Evolutionary conservation across 1,140 invertebrate genomes (phyloP).

Genomic region (Dreissena polymorpha): DNA sequence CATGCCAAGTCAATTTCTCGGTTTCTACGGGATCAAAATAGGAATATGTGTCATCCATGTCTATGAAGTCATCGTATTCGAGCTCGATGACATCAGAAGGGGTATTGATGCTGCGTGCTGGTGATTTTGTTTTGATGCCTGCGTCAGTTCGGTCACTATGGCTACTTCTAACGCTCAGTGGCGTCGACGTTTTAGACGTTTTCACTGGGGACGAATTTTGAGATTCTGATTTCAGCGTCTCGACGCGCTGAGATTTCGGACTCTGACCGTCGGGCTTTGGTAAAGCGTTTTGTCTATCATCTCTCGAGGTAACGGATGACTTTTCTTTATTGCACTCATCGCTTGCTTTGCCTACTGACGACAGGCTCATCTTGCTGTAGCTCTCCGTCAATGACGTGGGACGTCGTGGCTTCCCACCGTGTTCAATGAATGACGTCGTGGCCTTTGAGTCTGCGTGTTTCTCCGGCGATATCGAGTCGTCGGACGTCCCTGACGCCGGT

Average conservation of each 20-base stretch:
- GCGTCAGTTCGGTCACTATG: constrained; percentile 62
- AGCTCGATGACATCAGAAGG: constrained; percentile 72
- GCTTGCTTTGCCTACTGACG: constrained; percentile 32
- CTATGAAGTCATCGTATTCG: constrained; percentile 76
- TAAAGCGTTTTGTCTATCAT: constrained; percentile 67
- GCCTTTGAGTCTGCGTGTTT: constrained; percentile 55
- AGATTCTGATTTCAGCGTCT: constrained; percentile 20
- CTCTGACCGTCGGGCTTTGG: constrained; percentile 76
- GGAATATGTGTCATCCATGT: constrained; percentile 74
- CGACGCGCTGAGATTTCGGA: constrained; percentile 66
- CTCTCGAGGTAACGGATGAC: constrained; percentile 42
- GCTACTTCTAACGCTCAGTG: constrained; percentile 59
- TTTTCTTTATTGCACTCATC: constrained; percentile 49
- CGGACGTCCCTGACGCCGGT: constrained; percentile 58
- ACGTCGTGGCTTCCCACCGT: constrained; percentile 62
- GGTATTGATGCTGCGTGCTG: constrained; percentile 68
- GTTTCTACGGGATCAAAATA: constrained; percentile 75
- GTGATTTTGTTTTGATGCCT: constrained; percentile 70
- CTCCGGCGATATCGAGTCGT: constrained; percentile 56
- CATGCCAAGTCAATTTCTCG: constrained; percentile 71
- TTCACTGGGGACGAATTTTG: constrained; percentile 37
- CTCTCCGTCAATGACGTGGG: constrained; percentile 72
- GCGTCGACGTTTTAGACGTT: constrained; percentile 61
- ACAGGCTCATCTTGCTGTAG: constrained; percentile 61
- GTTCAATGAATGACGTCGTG: constrained; percentile 72